phyloP scores from a whole-genome alignment of 2,888 invertebrate species.

The Lamellibrachia satsuma region DNA sequence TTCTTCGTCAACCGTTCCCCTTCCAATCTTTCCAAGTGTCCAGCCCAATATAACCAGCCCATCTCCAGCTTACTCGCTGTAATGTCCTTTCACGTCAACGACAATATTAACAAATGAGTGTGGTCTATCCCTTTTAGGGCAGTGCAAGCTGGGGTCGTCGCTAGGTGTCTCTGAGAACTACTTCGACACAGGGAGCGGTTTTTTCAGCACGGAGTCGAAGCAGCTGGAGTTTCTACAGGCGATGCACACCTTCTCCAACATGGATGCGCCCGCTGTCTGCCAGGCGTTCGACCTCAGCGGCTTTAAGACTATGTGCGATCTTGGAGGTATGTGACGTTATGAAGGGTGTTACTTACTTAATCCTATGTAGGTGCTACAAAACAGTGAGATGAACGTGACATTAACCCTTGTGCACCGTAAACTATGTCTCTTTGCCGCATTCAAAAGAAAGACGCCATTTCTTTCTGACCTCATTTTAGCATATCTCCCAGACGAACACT shows the following conservation, averaged over 20 bases:
- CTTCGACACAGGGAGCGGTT: conserved; percentile 35
- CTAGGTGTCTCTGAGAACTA: conserved; percentile 8
- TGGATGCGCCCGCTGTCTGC: conserved; percentile 44
- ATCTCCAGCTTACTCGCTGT: not conserved
- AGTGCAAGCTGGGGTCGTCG: not conserved
- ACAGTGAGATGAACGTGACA: too few species aligned
- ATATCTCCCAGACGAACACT: too few species aligned
- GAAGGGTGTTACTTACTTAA: not conserved
- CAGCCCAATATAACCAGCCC: not conserved
- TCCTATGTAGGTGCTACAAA: not conserved
- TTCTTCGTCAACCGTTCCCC: too few species aligned
- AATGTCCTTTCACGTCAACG: not conserved
- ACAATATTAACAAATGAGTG: not conserved
- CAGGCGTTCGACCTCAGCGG: conserved; percentile 50
- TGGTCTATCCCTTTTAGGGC: not conserved
- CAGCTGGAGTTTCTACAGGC: conserved; percentile 46
- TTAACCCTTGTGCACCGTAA: too few species aligned
- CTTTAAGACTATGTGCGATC: conserved; percentile 48
- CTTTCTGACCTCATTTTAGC: too few species aligned
- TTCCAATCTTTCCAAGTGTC: too few species aligned
- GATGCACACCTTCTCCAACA: conserved; percentile 49
- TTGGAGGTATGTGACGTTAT: conserved; percentile 48
- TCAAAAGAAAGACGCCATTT: too few species aligned
- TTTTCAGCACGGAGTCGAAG: conserved; percentile 34
- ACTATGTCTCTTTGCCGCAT: too few species aligned